phyloP scores from a whole-genome alignment of 2,888 invertebrate genomes.

The Nomada goodeniana region DNA sequence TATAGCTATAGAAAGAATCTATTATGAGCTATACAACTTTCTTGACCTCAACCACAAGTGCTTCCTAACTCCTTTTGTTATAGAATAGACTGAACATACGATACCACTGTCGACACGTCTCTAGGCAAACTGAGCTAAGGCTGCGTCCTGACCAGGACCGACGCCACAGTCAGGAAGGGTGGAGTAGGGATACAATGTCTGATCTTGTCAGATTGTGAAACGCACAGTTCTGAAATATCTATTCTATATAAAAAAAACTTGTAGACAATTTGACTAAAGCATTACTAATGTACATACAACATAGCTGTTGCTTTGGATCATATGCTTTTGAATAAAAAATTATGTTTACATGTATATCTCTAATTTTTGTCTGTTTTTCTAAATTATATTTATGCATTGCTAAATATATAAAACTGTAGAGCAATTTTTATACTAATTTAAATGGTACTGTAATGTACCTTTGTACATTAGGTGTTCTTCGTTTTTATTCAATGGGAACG shows the following conservation, averaged over 20 bases:
- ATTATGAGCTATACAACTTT: constrained; percentile 62
- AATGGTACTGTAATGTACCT: neutral
- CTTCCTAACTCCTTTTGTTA: constrained; percentile 59
- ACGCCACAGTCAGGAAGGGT: constrained; percentile 74
- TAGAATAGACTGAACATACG: constrained; percentile 67
- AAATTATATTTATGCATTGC: neutral
- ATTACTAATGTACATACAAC: neutral
- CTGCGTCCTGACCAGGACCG: constrained; percentile 83
- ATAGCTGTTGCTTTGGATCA: neutral
- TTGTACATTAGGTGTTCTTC: neutral
- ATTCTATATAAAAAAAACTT: neutral
- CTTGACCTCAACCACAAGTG: constrained; percentile 48
- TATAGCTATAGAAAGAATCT: constrained; percentile 55
- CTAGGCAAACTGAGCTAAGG: constrained; percentile 81
- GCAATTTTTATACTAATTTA: neutral
- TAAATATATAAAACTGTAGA: neutral
- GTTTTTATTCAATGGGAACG: neutral
- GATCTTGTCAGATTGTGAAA: constrained; percentile 67
- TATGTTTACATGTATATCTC: neutral
- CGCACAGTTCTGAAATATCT: constrained; percentile 50
- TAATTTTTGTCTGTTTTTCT: neutral
- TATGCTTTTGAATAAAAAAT: neutral
- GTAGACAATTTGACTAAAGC: neutral
- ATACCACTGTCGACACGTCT: constrained; percentile 78
- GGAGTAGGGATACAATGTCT: constrained; percentile 75